Conservation (phyloP, 2,797 vertebrate species). For the Phalloptychus januarius region DNA sequence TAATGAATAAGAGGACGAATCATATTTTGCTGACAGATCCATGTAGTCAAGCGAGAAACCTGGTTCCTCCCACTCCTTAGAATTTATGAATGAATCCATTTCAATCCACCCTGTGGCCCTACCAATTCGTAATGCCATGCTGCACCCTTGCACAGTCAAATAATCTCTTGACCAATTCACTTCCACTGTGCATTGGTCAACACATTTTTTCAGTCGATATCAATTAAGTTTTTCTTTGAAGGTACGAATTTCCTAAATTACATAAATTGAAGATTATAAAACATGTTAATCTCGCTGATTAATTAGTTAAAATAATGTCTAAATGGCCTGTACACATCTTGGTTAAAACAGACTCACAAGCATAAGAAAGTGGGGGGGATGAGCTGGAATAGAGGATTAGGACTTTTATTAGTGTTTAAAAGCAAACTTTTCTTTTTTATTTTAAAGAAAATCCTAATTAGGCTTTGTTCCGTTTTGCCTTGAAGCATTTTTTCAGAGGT, state of each 20-base stretch:
- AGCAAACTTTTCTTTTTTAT: neutral
- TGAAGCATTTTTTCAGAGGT: neutral
- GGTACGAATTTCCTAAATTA: neutral
- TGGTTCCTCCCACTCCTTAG: constrained; percentile 65
- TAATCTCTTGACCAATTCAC: neutral
- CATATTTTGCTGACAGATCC: constrained; percentile 65
- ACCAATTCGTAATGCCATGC: neutral
- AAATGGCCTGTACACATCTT: neutral
- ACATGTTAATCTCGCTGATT: neutral
- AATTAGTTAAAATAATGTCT: neutral
- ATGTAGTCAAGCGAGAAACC: constrained; percentile 57
- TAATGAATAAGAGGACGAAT: constrained; percentile 48
- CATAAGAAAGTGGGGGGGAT: neutral
- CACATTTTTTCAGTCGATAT: neutral
- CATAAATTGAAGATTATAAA: neutral
- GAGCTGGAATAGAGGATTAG: neutral
- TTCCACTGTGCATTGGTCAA: neutral
- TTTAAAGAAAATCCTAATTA: neutral
- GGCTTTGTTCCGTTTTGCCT: neutral
- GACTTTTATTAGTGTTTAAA: neutral
- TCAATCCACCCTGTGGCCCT: neutral
- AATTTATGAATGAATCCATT: constrained; percentile 57
- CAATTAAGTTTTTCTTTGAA: neutral
- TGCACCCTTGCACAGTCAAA: neutral
- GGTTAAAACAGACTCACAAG: neutral